These are phyloP conservation scores for Mythimna albipuncta DNA, from an alignment of 2,888 invertebrate species.

Conservation along the genomic window DNA sequence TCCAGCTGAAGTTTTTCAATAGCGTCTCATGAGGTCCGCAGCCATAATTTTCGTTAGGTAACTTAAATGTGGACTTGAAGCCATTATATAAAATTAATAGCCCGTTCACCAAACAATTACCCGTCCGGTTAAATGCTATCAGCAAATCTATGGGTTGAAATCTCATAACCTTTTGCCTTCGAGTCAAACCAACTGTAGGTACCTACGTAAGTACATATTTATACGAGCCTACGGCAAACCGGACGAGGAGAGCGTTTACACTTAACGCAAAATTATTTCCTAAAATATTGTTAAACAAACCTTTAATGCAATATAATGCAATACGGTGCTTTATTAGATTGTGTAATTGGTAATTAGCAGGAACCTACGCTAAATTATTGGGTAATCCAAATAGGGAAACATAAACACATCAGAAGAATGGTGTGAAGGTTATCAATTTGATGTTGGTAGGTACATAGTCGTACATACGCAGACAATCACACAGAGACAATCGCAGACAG, in stretches of 20 bases:
- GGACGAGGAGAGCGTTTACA: constrained; percentile 70
- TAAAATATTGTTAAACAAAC: constrained; percentile 11
- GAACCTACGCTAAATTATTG: constrained; percentile 12
- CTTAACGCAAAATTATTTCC: constrained; percentile 53
- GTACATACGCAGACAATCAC: too few species aligned
- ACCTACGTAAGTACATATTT: constrained; percentile 55
- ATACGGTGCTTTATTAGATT: constrained; percentile 5
- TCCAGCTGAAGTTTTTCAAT: constrained; percentile 79
- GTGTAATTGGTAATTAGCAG: constrained; percentile 4
- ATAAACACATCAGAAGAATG: neutral
- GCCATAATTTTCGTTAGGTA: constrained; percentile 84
- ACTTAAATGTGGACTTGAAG: constrained; percentile 82
- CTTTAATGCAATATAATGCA: neutral
- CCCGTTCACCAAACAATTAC: constrained; percentile 88
- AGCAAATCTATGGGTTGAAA: constrained; percentile 87
- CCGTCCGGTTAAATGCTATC: constrained; percentile 87
- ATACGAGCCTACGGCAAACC: constrained; percentile 56
- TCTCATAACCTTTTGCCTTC: constrained; percentile 89
- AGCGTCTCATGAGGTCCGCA: constrained; percentile 74
- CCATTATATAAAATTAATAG: constrained; percentile 88
- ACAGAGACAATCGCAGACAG: too few species aligned
- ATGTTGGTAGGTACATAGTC: neutral
- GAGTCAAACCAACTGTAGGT: constrained; percentile 75
- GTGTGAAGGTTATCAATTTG: neutral
- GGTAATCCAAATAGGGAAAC: neutral